Conservation (phyloP, 2,888 invertebrate species). For the Ptychoptera albimana region DNA sequence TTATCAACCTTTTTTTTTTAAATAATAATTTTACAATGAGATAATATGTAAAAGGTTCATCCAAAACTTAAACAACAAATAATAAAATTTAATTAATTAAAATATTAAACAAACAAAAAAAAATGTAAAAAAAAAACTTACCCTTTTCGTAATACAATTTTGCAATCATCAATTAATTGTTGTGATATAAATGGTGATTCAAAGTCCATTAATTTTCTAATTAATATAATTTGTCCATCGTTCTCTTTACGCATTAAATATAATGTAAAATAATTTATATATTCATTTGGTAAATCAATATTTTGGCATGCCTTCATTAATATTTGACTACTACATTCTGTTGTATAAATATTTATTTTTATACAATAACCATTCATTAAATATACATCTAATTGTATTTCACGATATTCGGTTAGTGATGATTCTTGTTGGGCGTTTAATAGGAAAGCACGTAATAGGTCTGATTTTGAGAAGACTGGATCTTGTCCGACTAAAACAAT, state of each 20-base stretch:
- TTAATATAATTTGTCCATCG: slow-evolving; percentile 51
- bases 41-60: too few relatives aligned
- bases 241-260: slow-evolving; percentile 68
- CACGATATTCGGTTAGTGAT: slow-evolving; percentile 45
- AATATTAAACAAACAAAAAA: slow-evolving; percentile 2
- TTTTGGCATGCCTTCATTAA: slow-evolving; percentile 67
- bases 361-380: slow-evolving; percentile 79
- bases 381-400: slow-evolving; percentile 63
- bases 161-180: slow-evolving; percentile 58
- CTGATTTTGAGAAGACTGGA: slow-evolving; percentile 57
- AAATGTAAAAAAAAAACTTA: slow-evolving; percentile 21
- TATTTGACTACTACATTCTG: slow-evolving; percentile 69
- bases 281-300: slow-evolving; percentile 63
- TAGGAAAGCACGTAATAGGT: slow-evolving; percentile 72
- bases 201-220: slow-evolving; percentile 87
- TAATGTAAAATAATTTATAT: slow-evolving; percentile 76
- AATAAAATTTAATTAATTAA: neutral
- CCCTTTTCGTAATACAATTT: slow-evolving; percentile 79
- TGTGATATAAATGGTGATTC: slow-evolving; percentile 93
- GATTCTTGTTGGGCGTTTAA: slow-evolving; percentile 87
- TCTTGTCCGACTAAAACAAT: slow-evolving; percentile 69
- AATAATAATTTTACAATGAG: too few relatives aligned
- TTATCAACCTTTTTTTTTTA: too few relatives aligned
- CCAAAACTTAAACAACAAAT: slow-evolving; percentile 4
- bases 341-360: slow-evolving; percentile 60